phyloP scores from a whole-genome alignment of 2,797 vertebrate genomes.

The Sparus aurata region DNA sequence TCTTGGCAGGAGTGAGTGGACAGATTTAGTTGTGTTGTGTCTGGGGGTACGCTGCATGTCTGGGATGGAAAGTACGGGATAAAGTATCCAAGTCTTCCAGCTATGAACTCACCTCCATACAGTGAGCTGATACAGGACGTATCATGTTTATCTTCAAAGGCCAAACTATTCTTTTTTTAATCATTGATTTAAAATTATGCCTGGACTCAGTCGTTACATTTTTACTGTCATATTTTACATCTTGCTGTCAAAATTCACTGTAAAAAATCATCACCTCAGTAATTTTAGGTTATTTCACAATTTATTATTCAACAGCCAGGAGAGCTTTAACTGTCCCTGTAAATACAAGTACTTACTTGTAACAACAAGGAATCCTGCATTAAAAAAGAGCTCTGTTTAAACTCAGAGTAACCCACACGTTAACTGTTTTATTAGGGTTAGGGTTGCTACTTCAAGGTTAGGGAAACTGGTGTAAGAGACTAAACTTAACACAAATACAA shows the following conservation, averaged over 20 bases:
- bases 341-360: background rate
- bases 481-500: no score
- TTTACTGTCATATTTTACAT: background rate
- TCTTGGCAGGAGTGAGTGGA: conserved; percentile 34
- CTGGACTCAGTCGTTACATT: background rate
- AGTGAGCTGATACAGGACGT: conserved; percentile 66
- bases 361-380: background rate
- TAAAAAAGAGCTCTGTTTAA: background rate
- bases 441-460: no score
- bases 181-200: background rate
- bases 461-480: no score
- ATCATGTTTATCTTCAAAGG: conserved; percentile 54
- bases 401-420: no score
- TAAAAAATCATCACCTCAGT: background rate
- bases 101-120: conserved; percentile 67
- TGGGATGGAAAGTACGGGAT: conserved; percentile 54
- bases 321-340: background rate
- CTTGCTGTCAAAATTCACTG: background rate
- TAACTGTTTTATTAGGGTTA: no score
- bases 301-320: background rate
- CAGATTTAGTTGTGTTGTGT: conserved; percentile 57
- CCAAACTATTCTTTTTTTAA: conserved; percentile 12
- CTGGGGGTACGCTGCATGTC: conserved; percentile 55
- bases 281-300: background rate
- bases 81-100: conserved; percentile 66